Conservation (phyloP, 2,797 vertebrate genomes). For the Anas capensis region DNA sequence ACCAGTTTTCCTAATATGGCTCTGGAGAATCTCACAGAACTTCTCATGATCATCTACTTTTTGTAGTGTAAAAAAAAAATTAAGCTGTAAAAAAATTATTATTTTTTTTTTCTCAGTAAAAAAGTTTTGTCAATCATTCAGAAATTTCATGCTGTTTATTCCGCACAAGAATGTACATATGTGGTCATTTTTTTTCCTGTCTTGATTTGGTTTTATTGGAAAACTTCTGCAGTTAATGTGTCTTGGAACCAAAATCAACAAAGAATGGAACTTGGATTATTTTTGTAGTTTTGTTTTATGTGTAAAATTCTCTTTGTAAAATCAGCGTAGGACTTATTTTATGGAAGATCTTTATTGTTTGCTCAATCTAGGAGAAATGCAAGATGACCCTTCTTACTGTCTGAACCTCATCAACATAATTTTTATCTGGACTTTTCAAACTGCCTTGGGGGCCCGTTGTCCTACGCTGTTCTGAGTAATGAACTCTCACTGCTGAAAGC, state of each 20-base stretch:
- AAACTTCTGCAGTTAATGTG: not conserved
- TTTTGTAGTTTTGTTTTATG: not conserved
- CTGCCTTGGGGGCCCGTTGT: not conserved
- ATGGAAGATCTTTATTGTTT: not conserved
- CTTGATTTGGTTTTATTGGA: not conserved
- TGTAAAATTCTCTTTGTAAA: not conserved
- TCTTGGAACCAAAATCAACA: not conserved
- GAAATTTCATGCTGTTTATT: not conserved
- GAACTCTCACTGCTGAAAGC: not conserved
- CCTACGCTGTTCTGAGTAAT: not conserved
- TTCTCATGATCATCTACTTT: not conserved
- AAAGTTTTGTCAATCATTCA: not conserved
- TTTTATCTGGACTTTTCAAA: not conserved
- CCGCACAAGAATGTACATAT: not conserved
- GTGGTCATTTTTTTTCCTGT: not conserved
- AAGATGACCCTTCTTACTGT: not conserved
- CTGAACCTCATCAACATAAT: not conserved
- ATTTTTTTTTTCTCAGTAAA: too few species aligned
- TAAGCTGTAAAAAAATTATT: too few species aligned
- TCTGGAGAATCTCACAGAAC: not conserved
- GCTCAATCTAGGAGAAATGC: not conserved
- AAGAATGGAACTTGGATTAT: not conserved
- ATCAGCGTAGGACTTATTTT: not conserved
- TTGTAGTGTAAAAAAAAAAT: too few species aligned
- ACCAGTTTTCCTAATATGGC: not conserved